These are phyloP conservation scores for Himalopsyche phryganea DNA, from an alignment of 1,140 invertebrate genomes.

Conservation along the genomic window DNA sequence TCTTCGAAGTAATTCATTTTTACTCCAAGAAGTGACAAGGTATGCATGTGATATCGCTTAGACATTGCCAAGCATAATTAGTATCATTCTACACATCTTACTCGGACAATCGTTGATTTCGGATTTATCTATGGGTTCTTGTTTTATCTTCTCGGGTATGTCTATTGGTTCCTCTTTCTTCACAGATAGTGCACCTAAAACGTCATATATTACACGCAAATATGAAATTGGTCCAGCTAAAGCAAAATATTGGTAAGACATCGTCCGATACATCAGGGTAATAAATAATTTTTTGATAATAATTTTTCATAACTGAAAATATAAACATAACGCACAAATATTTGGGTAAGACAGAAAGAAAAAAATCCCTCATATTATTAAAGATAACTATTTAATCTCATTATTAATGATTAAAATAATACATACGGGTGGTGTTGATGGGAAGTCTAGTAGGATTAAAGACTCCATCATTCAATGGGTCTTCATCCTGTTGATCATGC, in stretches of 20 bases:
- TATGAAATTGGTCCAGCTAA: not conserved
- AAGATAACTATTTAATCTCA: no score
- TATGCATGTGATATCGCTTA: conserved; percentile 6
- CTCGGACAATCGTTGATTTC: conserved; percentile 21
- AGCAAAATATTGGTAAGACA: not conserved
- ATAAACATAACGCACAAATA: no score
- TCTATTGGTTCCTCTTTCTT: not conserved
- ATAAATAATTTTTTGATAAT: no score
- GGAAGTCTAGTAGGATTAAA: conserved; percentile 24
- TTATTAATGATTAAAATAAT: not conserved
- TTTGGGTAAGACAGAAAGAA: no score
- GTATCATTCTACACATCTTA: conserved; percentile 21
- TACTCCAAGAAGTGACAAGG: conserved; percentile 11
- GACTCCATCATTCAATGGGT: conserved; percentile 6
- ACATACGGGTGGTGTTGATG: conserved; percentile 6
- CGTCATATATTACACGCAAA: not conserved
- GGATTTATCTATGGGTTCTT: conserved; percentile 15
- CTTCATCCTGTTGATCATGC: conserved; percentile 23
- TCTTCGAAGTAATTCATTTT: conserved; percentile 9
- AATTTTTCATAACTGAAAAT: no score
- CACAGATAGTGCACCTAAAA: conserved; percentile 17
- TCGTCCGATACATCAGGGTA: no score
- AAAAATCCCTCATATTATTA: no score
- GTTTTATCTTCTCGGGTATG: conserved; percentile 10
- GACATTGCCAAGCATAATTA: conserved; percentile 9